A percentile compares a stretch with the other conserved stretches of the same genome.
Evolutionary conservation across 2,113 vertebrate species (phyloP).

Genomic region (Tapirus terrestris): DNA sequence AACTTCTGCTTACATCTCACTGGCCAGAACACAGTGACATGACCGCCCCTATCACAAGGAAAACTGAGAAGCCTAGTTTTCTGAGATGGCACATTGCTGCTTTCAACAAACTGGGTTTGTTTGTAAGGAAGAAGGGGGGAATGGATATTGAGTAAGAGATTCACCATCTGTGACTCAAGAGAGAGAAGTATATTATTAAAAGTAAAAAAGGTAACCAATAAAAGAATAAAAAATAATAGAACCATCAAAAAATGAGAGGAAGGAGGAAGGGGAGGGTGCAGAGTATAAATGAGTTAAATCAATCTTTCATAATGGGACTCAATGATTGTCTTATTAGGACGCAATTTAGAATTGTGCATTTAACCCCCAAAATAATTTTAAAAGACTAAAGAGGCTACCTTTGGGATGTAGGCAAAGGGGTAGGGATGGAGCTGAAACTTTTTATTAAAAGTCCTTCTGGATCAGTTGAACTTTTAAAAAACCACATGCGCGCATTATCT

Average conservation of each 20-base stretch:
- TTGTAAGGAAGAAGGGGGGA: background rate
- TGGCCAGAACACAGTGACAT: background rate
- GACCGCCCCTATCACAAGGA: background rate
- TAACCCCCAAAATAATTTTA: background rate
- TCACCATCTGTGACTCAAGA: background rate
- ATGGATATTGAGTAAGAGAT: background rate
- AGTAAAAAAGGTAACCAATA: conserved; percentile 1
- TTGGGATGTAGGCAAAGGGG: background rate
- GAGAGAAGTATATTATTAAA: background rate
- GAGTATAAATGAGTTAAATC: background rate
- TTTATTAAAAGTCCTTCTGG: background rate
- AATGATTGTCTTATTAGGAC: background rate
- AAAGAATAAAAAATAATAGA: conserved; percentile 29
- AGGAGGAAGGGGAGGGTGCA: background rate
- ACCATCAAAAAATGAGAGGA: background rate
- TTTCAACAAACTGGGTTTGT: conserved; percentile 2
- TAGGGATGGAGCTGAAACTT: background rate
- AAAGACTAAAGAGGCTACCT: background rate
- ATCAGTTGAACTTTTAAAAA: background rate
- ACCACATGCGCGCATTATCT: background rate
- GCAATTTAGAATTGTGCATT: background rate
- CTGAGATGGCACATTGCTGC: background rate
- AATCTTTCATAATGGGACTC: background rate
- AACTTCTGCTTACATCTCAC: background rate
- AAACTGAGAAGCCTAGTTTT: background rate